These are phyloP conservation scores for Rhimphoctona megacephalus DNA, from an alignment of 2,888 invertebrate genomes.

Conservation along the genomic window DNA sequence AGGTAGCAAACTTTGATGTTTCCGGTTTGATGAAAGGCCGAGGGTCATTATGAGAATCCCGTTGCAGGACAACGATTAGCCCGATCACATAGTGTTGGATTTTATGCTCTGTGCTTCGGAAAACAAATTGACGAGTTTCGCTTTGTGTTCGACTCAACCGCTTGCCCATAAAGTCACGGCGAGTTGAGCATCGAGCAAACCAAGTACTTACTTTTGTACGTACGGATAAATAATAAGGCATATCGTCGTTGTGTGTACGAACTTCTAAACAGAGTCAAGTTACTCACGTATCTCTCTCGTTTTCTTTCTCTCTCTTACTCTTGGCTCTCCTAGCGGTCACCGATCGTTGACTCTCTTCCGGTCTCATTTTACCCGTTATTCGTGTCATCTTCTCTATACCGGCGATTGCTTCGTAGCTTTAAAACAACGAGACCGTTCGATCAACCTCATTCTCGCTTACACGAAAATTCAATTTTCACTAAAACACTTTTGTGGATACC, in stretches of 20 bases:
- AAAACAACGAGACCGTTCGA: slow-evolving; percentile 69
- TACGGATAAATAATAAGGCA: slow-evolving; percentile 9
- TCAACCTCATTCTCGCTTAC: slow-evolving; percentile 39
- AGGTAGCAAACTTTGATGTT: slow-evolving; percentile 42
- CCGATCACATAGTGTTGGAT: slow-evolving; percentile 45
- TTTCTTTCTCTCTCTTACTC: slow-evolving; percentile 58
- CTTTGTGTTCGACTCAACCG: slow-evolving; percentile 43
- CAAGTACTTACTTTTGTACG: slow-evolving; percentile 14
- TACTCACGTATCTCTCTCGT: slow-evolving; percentile 58
- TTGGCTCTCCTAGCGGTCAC: slow-evolving; percentile 70
- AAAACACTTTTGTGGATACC: not conserved
- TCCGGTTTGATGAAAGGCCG: slow-evolving; percentile 47
- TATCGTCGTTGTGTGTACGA: slow-evolving; percentile 24
- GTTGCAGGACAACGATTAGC: slow-evolving; percentile 50
- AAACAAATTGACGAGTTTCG: slow-evolving; percentile 50
- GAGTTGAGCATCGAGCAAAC: slow-evolving; percentile 34
- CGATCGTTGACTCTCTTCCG: slow-evolving; percentile 77
- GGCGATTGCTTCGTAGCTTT: slow-evolving; percentile 72
- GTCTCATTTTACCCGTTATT: slow-evolving; percentile 77
- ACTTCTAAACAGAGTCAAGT: slow-evolving; percentile 47
- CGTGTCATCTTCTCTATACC: slow-evolving; percentile 72
- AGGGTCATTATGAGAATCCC: slow-evolving; percentile 49
- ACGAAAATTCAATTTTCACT: not conserved
- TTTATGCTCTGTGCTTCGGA: slow-evolving; percentile 37
- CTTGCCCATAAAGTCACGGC: slow-evolving; percentile 23